Conservation (phyloP, 2,888 invertebrate species). For the Melanotus villosus region DNA sequence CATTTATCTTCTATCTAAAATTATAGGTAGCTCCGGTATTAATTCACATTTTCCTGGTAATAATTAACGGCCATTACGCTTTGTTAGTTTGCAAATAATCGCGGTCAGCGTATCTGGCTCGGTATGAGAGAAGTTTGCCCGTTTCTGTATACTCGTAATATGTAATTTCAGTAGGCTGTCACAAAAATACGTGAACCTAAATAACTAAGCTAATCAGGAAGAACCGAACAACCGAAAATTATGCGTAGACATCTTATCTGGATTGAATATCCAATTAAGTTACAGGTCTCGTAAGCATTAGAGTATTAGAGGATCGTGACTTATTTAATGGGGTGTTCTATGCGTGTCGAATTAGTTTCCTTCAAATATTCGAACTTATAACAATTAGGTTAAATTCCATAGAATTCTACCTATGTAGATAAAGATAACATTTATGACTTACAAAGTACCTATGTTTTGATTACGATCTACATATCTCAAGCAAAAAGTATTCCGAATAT, state of each 20-base stretch:
- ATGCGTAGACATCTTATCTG: not conserved
- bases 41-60: conserved; percentile 7
- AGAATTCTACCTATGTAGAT: no score
- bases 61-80: conserved; percentile 23
- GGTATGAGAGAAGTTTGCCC: not conserved
- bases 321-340: no score
- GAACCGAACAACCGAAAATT: conserved; percentile 16
- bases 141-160: no score
- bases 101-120: conserved; percentile 8
- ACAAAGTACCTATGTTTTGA: no score
- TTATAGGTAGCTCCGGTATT: conserved; percentile 5
- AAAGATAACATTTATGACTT: no score
- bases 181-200: conserved; percentile 9
- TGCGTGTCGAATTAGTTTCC: no score
- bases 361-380: no score
- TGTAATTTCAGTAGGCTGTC: conserved; percentile 10
- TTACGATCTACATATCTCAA: no score
- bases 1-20: conserved; percentile 14
- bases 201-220: conserved; percentile 20
- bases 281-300: not conserved
- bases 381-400: no score
- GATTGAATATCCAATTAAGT: conserved; percentile 21
- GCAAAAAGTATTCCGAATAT: no score
- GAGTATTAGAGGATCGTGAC: no score
- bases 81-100: not conserved